Conservation (phyloP, 92 coral and sea anemone species). For the Montipora capitata region DNA sequence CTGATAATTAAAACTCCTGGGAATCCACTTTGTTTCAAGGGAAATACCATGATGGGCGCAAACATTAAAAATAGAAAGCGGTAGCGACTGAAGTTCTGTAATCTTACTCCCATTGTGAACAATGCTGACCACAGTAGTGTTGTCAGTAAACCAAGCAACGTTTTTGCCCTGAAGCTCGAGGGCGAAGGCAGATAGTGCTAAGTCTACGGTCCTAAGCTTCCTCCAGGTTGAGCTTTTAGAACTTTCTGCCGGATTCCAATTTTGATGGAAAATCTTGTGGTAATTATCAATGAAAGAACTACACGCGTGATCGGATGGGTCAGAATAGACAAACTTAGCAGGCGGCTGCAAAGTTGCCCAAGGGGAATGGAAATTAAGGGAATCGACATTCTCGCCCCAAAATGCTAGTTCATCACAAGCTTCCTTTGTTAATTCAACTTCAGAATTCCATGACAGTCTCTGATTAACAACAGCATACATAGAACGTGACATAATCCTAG, state of each 20-base stretch:
- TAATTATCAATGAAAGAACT: not conserved
- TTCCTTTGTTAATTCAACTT: not conserved
- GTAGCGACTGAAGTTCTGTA: slow-evolving; percentile 16
- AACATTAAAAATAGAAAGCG: slow-evolving; percentile 12
- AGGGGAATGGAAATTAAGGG: not conserved
- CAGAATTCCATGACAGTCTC: not conserved
- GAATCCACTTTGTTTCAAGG: slow-evolving; percentile 63
- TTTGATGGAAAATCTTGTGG: slow-evolving; percentile 18
- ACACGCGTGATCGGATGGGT: not conserved
- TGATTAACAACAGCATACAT: not conserved
- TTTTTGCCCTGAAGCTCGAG: slow-evolving; percentile 32
- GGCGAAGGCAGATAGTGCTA: slow-evolving; percentile 21
- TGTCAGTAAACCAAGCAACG: slow-evolving; percentile 63
- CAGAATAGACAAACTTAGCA: slow-evolving; percentile 39
- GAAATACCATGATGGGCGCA: slow-evolving; percentile 23
- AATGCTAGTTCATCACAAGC: slow-evolving; percentile 23
- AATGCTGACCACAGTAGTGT: slow-evolving; percentile 37
- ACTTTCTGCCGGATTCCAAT: slow-evolving; percentile 29
- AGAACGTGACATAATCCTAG: not conserved
- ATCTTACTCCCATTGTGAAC: slow-evolving; percentile 52
- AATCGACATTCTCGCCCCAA: slow-evolving; percentile 13
- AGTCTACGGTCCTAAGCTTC: slow-evolving; percentile 25
- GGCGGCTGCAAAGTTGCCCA: slow-evolving; percentile 17
- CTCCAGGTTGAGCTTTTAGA: slow-evolving; percentile 46
- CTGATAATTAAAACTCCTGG: slow-evolving; percentile 52